These are phyloP conservation scores for Ctenosaura bakeri DNA, from an alignment of 2,797 vertebrate species.

Conservation along the genomic window DNA sequence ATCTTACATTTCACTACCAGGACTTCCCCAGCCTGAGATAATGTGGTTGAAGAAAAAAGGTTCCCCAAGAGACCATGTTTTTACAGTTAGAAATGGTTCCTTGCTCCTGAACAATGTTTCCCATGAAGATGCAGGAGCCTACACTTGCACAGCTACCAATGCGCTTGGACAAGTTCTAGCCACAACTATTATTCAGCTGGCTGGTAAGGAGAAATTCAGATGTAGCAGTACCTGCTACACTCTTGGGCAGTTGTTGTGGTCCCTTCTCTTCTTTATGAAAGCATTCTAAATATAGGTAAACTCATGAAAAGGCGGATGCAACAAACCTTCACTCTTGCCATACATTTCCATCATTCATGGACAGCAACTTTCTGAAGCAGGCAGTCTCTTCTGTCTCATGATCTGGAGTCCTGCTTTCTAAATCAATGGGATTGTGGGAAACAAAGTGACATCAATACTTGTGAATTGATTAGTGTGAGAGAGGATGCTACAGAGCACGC, in stretches of 20 bases:
- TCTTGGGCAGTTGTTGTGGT: not conserved
- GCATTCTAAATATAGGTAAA: too few species aligned
- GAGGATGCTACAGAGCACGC: too few species aligned
- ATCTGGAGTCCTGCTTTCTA: too few species aligned
- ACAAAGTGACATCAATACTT: too few species aligned
- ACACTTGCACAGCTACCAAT: conserved; percentile 87
- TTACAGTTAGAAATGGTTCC: conserved; percentile 82
- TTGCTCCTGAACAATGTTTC: conserved; percentile 86
- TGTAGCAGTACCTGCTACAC: too few species aligned
- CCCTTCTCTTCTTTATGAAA: not conserved
- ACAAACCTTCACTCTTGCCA: too few species aligned
- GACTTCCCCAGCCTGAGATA: conserved; percentile 85
- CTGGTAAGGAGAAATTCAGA: conserved; percentile 77
- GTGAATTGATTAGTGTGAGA: too few species aligned
- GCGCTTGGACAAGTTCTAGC: conserved; percentile 83
- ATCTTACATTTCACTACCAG: conserved; percentile 71
- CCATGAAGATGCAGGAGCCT: conserved; percentile 81
- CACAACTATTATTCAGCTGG: conserved; percentile 78
- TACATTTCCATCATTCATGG: not conserved
- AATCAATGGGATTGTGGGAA: not conserved
- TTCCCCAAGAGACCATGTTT: conserved; percentile 61
- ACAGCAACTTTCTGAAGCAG: not conserved
- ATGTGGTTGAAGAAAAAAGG: conserved; percentile 84
- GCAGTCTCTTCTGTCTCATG: not conserved
- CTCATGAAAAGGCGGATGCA: too few species aligned